phyloP scores from a whole-genome alignment of 2,797 vertebrate species.

The Fringilla coelebs region DNA sequence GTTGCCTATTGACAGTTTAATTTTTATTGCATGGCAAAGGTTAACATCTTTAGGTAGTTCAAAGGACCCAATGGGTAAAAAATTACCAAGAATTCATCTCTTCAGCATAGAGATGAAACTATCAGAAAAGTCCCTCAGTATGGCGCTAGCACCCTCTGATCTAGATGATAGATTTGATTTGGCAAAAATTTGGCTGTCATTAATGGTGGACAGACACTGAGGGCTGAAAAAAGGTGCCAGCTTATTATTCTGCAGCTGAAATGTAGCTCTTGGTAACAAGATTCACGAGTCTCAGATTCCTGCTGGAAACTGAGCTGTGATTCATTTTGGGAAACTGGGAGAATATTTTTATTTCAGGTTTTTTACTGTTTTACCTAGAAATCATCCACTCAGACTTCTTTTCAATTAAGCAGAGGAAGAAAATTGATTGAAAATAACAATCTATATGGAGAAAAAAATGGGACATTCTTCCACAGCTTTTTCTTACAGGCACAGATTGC shows the following conservation, averaged over 20 bases:
- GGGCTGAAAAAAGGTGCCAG: not conserved
- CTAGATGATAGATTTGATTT: not conserved
- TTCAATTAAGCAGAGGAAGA: not conserved
- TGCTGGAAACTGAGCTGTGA: not conserved
- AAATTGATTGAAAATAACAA: not conserved
- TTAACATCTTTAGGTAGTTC: conserved; percentile 6
- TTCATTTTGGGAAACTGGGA: not conserved
- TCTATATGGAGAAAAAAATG: not conserved
- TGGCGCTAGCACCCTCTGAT: not conserved
- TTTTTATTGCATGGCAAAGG: conserved; percentile 23
- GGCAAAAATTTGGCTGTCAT: not conserved
- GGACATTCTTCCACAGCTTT: not conserved
- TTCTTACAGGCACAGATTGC: not conserved
- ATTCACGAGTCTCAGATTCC: not conserved
- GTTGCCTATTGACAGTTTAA: not conserved
- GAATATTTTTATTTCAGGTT: conserved; percentile 2
- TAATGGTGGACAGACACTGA: not conserved
- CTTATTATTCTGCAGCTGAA: not conserved
- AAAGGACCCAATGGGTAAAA: not conserved
- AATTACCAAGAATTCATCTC: not conserved
- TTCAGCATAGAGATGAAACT: not conserved
- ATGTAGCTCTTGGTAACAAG: not conserved
- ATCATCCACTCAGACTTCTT: not conserved
- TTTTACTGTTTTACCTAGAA: not conserved
- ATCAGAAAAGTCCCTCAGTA: not conserved